These are phyloP conservation scores for Plagodis pulveraria DNA, from an alignment of 2,888 invertebrate species.

Conservation along the genomic window DNA sequence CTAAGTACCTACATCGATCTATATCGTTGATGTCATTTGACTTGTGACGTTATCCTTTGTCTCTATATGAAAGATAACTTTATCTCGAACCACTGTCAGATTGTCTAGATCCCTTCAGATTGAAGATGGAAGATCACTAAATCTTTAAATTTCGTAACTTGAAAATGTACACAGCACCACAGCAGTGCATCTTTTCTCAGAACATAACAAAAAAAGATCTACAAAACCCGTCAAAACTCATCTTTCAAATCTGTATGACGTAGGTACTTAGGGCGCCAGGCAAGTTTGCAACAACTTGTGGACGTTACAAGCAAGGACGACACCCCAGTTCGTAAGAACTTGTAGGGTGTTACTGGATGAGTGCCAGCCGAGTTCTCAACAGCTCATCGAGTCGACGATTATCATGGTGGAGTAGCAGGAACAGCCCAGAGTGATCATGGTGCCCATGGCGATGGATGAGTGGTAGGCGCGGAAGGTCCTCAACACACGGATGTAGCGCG, in stretches of 20 bases:
- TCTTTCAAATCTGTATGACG: too few relatives aligned
- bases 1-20: background rate
- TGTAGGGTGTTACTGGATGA: background rate
- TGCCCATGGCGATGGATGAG: slow-evolving; percentile 91
- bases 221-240: too few relatives aligned
- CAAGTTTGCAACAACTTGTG: too few relatives aligned
- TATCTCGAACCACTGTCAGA: slow-evolving; percentile 12
- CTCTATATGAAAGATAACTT: slow-evolving; percentile 4
- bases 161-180: too few relatives aligned
- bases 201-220: too few relatives aligned
- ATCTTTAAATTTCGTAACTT: too few relatives aligned
- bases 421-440: slow-evolving; percentile 85
- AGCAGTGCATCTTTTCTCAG: too few relatives aligned
- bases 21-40: background rate
- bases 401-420: slow-evolving; percentile 79
- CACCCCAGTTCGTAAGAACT: background rate
- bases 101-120: too few relatives aligned
- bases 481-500: slow-evolving; percentile 91
- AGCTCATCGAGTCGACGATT: slow-evolving; percentile 76
- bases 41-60: slow-evolving; percentile 1
- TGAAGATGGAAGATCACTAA: too few relatives aligned
- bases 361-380: slow-evolving; percentile 35
- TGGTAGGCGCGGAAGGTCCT: slow-evolving; percentile 91
- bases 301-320: background rate
- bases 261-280: too few relatives aligned